Conservation (phyloP, 53 echinoderm and acorn worm genomes). For the Paracentrotus lividus region DNA sequence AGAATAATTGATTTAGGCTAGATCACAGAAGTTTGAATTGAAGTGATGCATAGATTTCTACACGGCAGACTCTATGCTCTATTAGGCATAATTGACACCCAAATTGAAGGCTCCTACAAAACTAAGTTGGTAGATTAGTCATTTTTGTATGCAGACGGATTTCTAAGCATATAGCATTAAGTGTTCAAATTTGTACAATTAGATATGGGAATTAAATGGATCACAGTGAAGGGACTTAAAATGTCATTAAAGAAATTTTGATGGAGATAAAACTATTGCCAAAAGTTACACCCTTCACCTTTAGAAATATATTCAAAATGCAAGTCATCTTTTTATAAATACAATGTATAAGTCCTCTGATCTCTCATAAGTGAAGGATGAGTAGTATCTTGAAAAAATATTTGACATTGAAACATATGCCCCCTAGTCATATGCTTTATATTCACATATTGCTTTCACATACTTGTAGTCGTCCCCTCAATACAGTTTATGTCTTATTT, state of each 20-base stretch:
- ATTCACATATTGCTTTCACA: background rate
- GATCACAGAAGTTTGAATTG: background rate
- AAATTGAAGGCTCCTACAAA: background rate
- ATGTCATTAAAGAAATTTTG: background rate
- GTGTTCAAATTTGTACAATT: background rate
- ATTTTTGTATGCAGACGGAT: background rate
- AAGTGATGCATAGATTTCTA: background rate
- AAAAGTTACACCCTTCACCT: background rate
- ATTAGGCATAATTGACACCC: background rate
- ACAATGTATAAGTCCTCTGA: background rate
- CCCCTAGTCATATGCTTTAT: no score
- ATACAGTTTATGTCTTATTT: no score
- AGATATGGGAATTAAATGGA: background rate
- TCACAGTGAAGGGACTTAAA: background rate
- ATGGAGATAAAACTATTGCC: background rate
- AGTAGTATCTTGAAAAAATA: background rate
- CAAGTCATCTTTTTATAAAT: conserved; percentile 3
- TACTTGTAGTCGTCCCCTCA: background rate
- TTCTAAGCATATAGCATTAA: background rate
- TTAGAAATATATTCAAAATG: background rate
- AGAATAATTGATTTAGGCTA: conserved; percentile 28
- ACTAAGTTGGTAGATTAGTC: background rate
- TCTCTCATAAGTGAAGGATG: background rate
- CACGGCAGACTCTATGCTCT: background rate
- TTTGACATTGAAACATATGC: background rate